A percentile compares a stretch with the other conserved stretches of the same genome.
Evolutionary conservation across 2,113 vertebrate species (phyloP).

Genomic region (Dicrurus megarhynchus): DNA sequence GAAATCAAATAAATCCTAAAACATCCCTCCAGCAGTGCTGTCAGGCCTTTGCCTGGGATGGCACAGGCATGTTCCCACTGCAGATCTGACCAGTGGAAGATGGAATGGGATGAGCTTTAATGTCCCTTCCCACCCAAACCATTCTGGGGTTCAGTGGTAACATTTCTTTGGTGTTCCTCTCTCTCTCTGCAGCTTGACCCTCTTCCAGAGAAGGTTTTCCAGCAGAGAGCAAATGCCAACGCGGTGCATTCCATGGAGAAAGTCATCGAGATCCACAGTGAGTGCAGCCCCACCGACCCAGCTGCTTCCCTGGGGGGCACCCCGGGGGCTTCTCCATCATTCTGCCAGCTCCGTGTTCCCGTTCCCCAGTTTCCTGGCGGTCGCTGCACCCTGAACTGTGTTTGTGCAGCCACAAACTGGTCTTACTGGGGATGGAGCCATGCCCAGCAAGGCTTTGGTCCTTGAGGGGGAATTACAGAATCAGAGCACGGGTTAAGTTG

Average conservation of each 20-base stretch:
- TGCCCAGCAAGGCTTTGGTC: background rate
- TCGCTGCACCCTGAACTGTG: background rate
- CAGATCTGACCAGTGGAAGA: background rate
- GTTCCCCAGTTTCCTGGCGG: background rate
- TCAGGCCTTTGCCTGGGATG: background rate
- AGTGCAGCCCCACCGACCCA: slow-evolving; percentile 38
- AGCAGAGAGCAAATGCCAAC: slow-evolving; percentile 89
- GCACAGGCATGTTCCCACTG: background rate
- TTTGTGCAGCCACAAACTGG: background rate
- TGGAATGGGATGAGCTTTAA: background rate
- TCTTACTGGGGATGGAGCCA: rapidly evolving
- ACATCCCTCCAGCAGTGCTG: background rate
- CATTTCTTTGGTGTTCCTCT: background rate
- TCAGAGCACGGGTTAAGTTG: background rate
- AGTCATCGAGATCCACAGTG: slow-evolving; percentile 90
- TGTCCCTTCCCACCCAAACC: background rate
- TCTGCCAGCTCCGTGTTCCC: background rate
- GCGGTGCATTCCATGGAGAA: slow-evolving; percentile 93
- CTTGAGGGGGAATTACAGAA: background rate
- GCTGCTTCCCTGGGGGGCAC: background rate
- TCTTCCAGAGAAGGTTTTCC: slow-evolving; percentile 86
- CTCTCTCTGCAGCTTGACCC: slow-evolving; percentile 77
- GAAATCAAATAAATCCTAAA: background rate
- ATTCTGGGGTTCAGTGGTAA: background rate
- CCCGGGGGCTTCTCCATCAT: background rate